These are phyloP conservation scores for Lycocerus yunnanus DNA, from an alignment of 2,888 invertebrate genomes.

Conservation along the genomic window DNA sequence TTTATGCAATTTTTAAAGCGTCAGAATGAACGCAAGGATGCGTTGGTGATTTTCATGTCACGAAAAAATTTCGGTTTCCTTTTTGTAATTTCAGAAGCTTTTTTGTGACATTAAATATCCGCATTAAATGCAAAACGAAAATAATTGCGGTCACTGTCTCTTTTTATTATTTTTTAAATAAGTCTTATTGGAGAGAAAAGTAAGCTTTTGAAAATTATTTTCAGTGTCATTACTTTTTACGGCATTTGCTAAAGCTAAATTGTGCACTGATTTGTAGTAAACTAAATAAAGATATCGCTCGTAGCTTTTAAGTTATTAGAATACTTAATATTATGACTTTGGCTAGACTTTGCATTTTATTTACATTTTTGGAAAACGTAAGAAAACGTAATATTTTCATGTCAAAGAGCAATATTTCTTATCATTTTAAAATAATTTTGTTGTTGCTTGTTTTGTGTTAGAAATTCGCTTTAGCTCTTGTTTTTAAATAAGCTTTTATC, in stretches of 20 bases:
- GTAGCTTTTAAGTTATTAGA: slow-evolving; percentile 18
- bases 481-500: neutral
- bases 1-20: neutral
- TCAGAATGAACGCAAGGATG: neutral
- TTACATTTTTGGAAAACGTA: neutral
- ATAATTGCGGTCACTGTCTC: neutral
- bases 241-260: neutral
- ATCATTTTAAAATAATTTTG: neutral
- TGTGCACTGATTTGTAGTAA: neutral
- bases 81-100: neutral
- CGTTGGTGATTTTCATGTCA: neutral
- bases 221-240: slow-evolving; percentile 7
- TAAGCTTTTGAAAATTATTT: slow-evolving; percentile 2
- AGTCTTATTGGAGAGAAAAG: neutral
- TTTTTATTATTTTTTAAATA: neutral
- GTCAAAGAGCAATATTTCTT: neutral
- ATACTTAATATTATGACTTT: slow-evolving; percentile 10
- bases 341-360: slow-evolving; percentile 12
- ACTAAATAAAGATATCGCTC: slow-evolving; percentile 3
- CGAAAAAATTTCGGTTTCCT: neutral
- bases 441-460: neutral
- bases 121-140: neutral
- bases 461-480: neutral
- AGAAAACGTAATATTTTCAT: neutral
- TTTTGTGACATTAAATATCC: neutral